These are phyloP conservation scores for Leptogaster cylindrica DNA, from an alignment of 2,888 invertebrate species.

Conservation along the genomic window DNA sequence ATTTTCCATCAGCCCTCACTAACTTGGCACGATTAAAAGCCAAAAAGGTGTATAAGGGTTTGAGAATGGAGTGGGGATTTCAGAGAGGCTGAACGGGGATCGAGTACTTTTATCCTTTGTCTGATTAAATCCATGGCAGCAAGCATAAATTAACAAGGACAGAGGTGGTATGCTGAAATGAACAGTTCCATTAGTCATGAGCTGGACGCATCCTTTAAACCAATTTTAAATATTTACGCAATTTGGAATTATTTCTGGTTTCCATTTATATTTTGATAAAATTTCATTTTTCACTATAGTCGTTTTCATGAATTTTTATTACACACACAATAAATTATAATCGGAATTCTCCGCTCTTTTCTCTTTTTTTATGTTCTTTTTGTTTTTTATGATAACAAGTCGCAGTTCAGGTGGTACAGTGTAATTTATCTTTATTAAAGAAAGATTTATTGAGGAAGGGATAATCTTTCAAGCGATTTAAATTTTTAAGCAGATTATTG, in stretches of 20 bases:
- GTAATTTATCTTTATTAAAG: constrained; percentile 45
- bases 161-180: no score
- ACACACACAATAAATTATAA: background rate
- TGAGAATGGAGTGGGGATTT: no score
- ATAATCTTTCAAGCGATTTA: constrained; percentile 41
- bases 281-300: background rate
- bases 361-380: no score
- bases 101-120: no score
- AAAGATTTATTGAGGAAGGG: constrained; percentile 42
- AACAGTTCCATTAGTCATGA: background rate
- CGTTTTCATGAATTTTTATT: background rate
- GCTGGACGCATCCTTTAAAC: background rate
- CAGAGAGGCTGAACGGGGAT: no score
- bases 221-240: background rate
- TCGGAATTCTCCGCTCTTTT: background rate
- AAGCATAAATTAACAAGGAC: no score
- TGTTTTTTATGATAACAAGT: constrained; percentile 5
- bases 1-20: no score
- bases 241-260: background rate
- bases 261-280: background rate
- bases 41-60: no score
- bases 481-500: constrained; percentile 44
- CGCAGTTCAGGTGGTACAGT: constrained; percentile 25
- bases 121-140: no score
- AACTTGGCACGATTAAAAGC: no score